Conservation (phyloP, 2,797 vertebrate genomes). For the Malacoctenus gilli region DNA sequence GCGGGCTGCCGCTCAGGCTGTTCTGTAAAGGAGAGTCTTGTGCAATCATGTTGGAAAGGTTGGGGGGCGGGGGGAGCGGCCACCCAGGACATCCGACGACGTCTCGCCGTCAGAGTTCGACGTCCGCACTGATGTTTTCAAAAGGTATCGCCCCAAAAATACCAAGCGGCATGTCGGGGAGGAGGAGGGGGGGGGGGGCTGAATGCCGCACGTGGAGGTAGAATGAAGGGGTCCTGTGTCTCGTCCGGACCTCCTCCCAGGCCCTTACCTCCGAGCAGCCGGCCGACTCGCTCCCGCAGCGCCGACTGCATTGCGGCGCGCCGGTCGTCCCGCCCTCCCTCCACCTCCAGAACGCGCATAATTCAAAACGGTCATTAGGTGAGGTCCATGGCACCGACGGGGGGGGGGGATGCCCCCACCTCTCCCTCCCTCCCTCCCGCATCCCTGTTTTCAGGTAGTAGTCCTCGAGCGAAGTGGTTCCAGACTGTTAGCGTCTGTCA, state of each 20-base stretch:
- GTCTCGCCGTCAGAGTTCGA: slow-evolving; percentile 27
- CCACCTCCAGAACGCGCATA: slow-evolving; percentile 43
- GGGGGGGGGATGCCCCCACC: no score
- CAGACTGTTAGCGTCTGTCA: slow-evolving; percentile 71
- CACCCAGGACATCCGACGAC: neutral
- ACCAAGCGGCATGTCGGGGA: no score
- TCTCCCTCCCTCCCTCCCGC: neutral
- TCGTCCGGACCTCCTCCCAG: slow-evolving; percentile 64
- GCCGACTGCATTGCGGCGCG: slow-evolving; percentile 43
- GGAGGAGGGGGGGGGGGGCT: no score
- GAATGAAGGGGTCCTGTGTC: slow-evolving; percentile 60
- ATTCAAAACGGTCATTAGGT: slow-evolving; percentile 56
- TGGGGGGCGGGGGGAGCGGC: neutral
- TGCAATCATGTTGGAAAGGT: slow-evolving; percentile 22
- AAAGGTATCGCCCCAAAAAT: slow-evolving; percentile 67
- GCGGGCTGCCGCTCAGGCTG: slow-evolving; percentile 18
- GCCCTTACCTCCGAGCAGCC: slow-evolving; percentile 60
- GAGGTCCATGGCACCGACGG: slow-evolving; percentile 40
- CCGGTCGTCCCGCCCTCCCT: slow-evolving; percentile 41
- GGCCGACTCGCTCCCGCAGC: slow-evolving; percentile 49
- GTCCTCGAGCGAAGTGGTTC: slow-evolving; percentile 63
- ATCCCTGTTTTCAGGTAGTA: slow-evolving; percentile 54
- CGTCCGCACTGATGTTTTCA: slow-evolving; percentile 43
- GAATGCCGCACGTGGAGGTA: slow-evolving; percentile 46
- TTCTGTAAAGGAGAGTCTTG: slow-evolving; percentile 28